Percentiles rank a stretch among this genome's conserved stretches.
These are phyloP conservation scores for Chelonia mydas DNA, from an alignment of 2,797 vertebrate species.

Conservation along the genomic window DNA sequence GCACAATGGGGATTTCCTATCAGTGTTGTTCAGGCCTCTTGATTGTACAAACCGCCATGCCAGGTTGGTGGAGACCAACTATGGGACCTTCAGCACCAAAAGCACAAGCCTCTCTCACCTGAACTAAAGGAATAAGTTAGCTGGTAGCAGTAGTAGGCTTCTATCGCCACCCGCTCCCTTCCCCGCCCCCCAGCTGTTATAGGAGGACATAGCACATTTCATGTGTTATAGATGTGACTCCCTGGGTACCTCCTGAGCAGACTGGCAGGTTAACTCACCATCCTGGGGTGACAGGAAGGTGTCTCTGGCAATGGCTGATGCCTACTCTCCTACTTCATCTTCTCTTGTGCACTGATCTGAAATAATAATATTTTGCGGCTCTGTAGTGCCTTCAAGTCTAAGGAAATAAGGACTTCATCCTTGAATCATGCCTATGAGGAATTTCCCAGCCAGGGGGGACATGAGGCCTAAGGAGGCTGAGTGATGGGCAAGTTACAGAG, in stretches of 20 bases:
- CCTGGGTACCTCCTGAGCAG: not conserved
- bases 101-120: not conserved
- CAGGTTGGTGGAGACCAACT: not conserved
- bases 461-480: not conserved
- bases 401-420: not conserved
- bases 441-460: too few relatives aligned
- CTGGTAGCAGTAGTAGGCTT: too few relatives aligned
- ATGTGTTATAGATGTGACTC: not conserved
- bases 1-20: not conserved
- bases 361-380: not conserved
- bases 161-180: too few relatives aligned
- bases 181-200: not conserved
- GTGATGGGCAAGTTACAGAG: not conserved
- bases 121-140: too few relatives aligned
- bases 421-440: too few relatives aligned
- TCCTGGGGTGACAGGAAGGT: rapidly evolving
- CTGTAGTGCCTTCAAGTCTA: not conserved
- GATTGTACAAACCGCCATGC: rapidly evolving
- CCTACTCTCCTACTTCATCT: not conserved
- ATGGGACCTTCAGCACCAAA: not conserved
- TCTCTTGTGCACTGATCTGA: not conserved
- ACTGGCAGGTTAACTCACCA: not conserved
- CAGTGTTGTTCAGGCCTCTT: not conserved
- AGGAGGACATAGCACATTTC: too few relatives aligned
- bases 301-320: not conserved